phyloP scores from a whole-genome alignment of 2,113 vertebrate species.

The Caloenas nicobarica region DNA sequence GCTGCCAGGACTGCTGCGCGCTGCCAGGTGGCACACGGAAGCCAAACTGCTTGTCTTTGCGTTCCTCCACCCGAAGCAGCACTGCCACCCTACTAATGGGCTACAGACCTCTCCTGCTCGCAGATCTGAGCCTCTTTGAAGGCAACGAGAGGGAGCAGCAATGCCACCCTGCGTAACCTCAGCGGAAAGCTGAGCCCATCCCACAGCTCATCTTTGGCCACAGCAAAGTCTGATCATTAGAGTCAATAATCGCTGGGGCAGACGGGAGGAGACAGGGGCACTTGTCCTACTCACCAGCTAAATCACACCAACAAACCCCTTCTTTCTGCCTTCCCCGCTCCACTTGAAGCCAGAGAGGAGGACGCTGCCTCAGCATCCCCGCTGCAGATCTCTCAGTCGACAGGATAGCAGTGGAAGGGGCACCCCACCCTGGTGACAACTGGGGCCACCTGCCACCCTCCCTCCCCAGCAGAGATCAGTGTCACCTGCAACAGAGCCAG shows the following conservation, averaged over 20 bases:
- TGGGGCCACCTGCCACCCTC: rapidly evolving
- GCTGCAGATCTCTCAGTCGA: rapidly evolving
- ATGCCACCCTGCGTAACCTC: no score
- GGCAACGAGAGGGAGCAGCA: rapidly evolving
- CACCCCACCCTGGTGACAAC: rapidly evolving
- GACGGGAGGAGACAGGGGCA: neutral
- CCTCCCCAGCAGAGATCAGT: neutral
- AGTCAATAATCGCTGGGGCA: rapidly evolving
- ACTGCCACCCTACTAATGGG: rapidly evolving
- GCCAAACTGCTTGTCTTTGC: neutral
- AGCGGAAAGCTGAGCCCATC: neutral
- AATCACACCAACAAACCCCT: no score
- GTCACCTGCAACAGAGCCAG: rapidly evolving
- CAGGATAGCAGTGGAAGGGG: rapidly evolving
- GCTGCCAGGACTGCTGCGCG: rapidly evolving
- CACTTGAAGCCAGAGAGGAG: neutral
- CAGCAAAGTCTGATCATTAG: neutral
- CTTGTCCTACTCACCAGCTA: no score
- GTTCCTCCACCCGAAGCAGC: neutral
- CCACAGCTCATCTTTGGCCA: rapidly evolving
- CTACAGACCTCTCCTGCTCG: rapidly evolving
- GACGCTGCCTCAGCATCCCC: neutral
- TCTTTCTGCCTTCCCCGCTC: neutral
- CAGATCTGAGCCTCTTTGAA: neutral
- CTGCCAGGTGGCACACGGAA: neutral